phyloP scores from a whole-genome alignment of 2,888 invertebrate genomes.

The Brachylomia viminalis region DNA sequence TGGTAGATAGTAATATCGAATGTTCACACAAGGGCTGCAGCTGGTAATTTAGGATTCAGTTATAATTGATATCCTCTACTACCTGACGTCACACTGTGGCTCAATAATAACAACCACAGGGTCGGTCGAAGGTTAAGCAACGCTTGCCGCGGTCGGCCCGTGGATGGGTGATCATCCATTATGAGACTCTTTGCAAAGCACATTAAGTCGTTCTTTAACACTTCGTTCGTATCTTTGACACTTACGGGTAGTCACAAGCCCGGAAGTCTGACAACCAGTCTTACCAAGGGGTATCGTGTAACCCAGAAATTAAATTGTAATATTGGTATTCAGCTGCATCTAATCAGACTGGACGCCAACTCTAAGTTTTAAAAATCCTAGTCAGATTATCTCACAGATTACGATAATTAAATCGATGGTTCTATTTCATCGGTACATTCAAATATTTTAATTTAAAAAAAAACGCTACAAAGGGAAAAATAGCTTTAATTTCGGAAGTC shows the following conservation, averaged over 20 bases:
- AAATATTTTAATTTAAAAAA: background rate
- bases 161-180: background rate
- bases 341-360: background rate
- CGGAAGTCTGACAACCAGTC: background rate
- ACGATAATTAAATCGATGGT: background rate
- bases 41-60: background rate
- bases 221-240: background rate
- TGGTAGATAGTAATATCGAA: constrained; percentile 5
- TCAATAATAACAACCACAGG: background rate
- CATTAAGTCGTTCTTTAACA: background rate
- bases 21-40: constrained; percentile 7
- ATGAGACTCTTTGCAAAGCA: too few species aligned
- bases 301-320: background rate
- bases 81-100: background rate
- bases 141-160: background rate
- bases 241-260: background rate
- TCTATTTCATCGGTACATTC: background rate
- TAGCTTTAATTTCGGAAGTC: too few species aligned
- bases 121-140: background rate
- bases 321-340: background rate
- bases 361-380: background rate
- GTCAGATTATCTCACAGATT: background rate
- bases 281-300: too few species aligned
- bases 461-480: too few species aligned
- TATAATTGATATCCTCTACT: too few species aligned